These are phyloP conservation scores for Epinotia nisella DNA, from an alignment of 2,888 invertebrate genomes.

Conservation along the genomic window DNA sequence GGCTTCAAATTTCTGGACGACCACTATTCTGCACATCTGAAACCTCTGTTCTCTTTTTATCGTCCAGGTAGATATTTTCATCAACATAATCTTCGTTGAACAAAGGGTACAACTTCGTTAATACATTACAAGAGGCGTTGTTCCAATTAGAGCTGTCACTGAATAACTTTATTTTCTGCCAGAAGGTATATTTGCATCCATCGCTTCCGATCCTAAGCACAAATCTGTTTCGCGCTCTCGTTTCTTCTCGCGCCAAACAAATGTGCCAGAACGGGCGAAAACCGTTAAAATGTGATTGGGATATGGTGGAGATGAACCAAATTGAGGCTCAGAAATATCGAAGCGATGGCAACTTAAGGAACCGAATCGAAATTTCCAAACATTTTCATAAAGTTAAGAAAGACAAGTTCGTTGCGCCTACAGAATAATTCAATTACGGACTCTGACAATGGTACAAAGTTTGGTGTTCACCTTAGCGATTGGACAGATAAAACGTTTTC, in stretches of 20 bases:
- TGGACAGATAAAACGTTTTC: slow-evolving; percentile 27
- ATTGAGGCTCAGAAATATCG: background rate
- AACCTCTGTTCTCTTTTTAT: background rate
- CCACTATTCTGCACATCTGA: no score
- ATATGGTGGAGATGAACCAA: background rate
- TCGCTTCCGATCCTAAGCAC: background rate
- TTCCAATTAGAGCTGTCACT: background rate
- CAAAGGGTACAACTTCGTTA: background rate
- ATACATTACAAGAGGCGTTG: background rate
- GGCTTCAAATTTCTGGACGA: no score
- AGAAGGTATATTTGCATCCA: background rate
- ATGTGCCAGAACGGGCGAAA: no score
- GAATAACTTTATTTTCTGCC: slow-evolving; percentile 1
- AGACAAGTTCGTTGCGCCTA: slow-evolving; percentile 31
- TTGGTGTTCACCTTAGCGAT: slow-evolving; percentile 16
- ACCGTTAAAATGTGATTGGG: background rate
- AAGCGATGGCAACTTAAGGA: slow-evolving; percentile 9
- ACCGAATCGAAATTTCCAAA: slow-evolving; percentile 35
- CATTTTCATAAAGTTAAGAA: slow-evolving; percentile 41
- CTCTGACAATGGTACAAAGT: slow-evolving; percentile 26
- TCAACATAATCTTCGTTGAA: background rate
- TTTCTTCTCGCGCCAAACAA: no score
- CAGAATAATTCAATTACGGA: slow-evolving; percentile 41
- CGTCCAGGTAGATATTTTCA: background rate
- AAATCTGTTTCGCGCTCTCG: background rate